Base-by-base conservation (phyloP, 2,113 vertebrate species). In the Acrocephalus kingi region DNA sequence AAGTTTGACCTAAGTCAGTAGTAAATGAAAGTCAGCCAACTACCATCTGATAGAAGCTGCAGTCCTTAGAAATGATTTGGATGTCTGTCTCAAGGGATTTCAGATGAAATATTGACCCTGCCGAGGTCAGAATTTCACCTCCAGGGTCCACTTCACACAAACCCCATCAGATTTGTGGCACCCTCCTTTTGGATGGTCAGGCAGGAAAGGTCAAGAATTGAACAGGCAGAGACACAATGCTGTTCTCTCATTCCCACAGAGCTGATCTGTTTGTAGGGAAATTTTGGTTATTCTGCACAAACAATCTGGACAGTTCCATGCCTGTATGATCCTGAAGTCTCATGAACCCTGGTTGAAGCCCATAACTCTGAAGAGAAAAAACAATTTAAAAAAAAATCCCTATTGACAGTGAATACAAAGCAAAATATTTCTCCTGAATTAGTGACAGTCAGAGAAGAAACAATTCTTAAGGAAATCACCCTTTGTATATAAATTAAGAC, bases 1-100 rank as follows among this genome's bases (percentile, higher is more conserved):
- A 94, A 87, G 81, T 89, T 94, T 95, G 90, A 96, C 96, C 93
- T 87, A 43, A 95, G 93, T 75, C 92, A 78, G 75, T 74, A 94
- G 92, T 93, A 95, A 94, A 96, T 89, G 90, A 94, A 96, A 93
- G 88, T 95, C 92, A 92, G 86, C 88, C 66, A 94, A 79, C 88
- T 90, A 87, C 90, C 80, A 93, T 96, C 94, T 94, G 94, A 97
- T 92, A 52, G 49, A 58, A 84, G 64, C 73, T 84, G 69, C 90
- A 78, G 18, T 69, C 58, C 69, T 89, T 78, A 78, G 76, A 76
- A 95, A 69, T 94, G 1, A 90, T 94, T 76, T 89, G 83, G 73
- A 84, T 62, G 27, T 49, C 88, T 89, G 61, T 82, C 94, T 72
- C 61, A 51, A 21, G 80, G 88, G 84, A 91, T 90, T 94, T 82